Evolutionary conservation across 2,797 vertebrate species (phyloP).

Genomic region (Pseudocheirus occidentalis): DNA sequence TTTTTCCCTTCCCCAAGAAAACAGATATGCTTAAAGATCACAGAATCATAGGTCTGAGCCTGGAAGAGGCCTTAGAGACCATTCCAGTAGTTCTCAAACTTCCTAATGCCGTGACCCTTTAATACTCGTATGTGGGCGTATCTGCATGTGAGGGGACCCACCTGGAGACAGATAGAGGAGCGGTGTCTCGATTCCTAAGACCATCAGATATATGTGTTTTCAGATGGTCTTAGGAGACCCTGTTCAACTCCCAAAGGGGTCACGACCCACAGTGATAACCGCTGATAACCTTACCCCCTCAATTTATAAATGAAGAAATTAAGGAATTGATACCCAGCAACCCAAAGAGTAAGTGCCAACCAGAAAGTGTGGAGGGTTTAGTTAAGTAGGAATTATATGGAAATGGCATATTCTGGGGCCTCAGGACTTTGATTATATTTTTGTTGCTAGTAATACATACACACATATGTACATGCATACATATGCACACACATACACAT

Average conservation of each 20-base stretch:
- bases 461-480: too few relatives aligned
- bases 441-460: neutral
- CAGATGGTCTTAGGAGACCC: too few relatives aligned
- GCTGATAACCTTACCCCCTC: neutral
- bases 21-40: neutral
- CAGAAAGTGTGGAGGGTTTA: neutral
- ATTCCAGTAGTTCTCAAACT: too few relatives aligned
- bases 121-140: too few relatives aligned
- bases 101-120: too few relatives aligned
- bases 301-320: neutral
- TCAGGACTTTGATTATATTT: neutral
- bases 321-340: neutral
- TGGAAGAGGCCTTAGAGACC: neutral
- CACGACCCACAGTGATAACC: too few relatives aligned
- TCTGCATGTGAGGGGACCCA: too few relatives aligned
- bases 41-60: neutral
- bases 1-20: constrained; percentile 13
- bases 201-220: too few relatives aligned
- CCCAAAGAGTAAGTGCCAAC: neutral
- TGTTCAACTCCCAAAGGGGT: too few relatives aligned
- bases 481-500: too few relatives aligned
- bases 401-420: neutral
- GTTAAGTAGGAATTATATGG: neutral
- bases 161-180: too few relatives aligned
- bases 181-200: too few relatives aligned